These are phyloP conservation scores for Gymnocephalus cernua DNA, from an alignment of 2,113 vertebrate species.

Conservation along the genomic window DNA sequence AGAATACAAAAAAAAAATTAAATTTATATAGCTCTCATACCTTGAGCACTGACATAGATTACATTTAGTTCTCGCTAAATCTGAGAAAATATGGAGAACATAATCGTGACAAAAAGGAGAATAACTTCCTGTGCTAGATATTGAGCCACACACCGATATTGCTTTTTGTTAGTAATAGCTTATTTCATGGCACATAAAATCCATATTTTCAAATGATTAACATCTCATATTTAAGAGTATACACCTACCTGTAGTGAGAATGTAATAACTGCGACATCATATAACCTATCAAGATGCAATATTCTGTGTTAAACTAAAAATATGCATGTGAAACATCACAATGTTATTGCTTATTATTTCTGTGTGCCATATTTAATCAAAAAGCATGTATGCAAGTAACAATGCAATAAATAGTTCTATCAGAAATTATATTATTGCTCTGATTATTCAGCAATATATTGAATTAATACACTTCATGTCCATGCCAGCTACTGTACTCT, in stretches of 20 bases:
- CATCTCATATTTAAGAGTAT: background rate
- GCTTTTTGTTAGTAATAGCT: background rate
- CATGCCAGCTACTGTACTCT: background rate
- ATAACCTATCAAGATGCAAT: background rate
- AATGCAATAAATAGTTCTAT: background rate
- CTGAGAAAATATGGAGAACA: background rate
- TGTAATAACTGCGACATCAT: background rate
- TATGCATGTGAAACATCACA: background rate
- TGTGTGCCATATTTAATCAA: background rate
- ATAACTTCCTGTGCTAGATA: background rate
- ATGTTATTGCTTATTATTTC: background rate
- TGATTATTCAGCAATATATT: background rate
- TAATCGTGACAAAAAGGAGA: background rate
- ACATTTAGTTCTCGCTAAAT: background rate
- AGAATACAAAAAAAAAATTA: background rate
- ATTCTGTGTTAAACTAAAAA: background rate
- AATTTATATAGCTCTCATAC: constrained; percentile 3
- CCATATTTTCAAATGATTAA: no score
- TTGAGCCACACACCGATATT: background rate
- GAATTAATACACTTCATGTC: background rate
- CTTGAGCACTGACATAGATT: background rate
- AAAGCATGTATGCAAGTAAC: background rate
- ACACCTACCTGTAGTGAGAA: background rate
- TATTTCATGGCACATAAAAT: background rate
- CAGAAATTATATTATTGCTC: background rate